Conservation (phyloP, 2,888 invertebrate species). For the Temnothorax rugatulus region DNA sequence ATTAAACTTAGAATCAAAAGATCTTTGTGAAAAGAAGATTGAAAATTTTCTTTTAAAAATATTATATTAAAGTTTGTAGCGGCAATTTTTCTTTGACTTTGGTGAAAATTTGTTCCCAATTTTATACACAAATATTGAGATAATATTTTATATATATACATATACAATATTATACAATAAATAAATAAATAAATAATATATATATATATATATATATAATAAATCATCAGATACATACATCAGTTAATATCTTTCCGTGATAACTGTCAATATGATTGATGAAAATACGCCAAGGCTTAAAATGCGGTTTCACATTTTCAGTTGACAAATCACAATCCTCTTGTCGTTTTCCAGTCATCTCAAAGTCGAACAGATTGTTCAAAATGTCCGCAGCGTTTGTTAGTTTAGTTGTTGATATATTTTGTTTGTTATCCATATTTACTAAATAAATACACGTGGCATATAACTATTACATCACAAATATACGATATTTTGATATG, state of each 20-base stretch:
- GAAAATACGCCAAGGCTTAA: slow-evolving; percentile 88
- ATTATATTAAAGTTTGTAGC: not conserved
- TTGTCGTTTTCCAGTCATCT: slow-evolving; percentile 15
- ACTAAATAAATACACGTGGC: not conserved
- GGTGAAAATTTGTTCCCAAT: no score
- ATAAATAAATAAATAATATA: not conserved
- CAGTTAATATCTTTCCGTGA: slow-evolving; percentile 87
- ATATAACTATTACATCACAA: slow-evolving; percentile 2
- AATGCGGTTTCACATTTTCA: slow-evolving; percentile 68
- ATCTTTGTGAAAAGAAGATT: not conserved
- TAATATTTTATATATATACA: no score
- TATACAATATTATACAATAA: not conserved
- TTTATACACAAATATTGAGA: not conserved
- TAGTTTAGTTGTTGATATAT: slow-evolving; percentile 25
- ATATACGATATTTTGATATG: slow-evolving; percentile 9
- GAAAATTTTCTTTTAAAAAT: not conserved
- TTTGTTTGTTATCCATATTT: not conserved
- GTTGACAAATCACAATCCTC: not conserved
- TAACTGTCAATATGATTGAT: slow-evolving; percentile 89
- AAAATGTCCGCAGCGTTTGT: not conserved
- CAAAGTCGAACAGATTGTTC: slow-evolving; percentile 31
- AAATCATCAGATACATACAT: slow-evolving; percentile 77
- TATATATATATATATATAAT: not conserved
- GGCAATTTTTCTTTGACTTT: not conserved
- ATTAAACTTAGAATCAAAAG: not conserved